Evolutionary conservation across 2,113 vertebrate genomes (phyloP).

Genomic region (Acrocephalus arundinaceus): DNA sequence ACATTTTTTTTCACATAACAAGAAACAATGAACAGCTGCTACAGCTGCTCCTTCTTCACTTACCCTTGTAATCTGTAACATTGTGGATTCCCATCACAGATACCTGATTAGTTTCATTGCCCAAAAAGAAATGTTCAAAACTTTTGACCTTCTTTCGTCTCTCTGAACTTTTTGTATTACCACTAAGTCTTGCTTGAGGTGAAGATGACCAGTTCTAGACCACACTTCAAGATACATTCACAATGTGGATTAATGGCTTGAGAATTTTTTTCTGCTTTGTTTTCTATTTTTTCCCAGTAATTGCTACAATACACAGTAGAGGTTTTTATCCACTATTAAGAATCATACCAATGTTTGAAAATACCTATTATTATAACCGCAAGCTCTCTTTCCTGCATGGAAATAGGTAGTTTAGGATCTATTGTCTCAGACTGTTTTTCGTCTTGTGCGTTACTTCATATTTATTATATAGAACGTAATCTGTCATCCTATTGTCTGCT

Average conservation of each 20-base stretch:
- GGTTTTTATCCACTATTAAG: not conserved
- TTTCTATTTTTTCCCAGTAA: not conserved
- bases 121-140: not conserved
- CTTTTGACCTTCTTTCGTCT: not conserved
- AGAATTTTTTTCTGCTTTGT: not conserved
- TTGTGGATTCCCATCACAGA: not conserved
- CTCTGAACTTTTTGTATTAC: not conserved
- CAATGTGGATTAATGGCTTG: not conserved
- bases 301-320: not conserved
- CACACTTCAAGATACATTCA: not conserved
- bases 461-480: not conserved
- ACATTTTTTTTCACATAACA: not conserved
- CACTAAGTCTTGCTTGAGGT: not conserved
- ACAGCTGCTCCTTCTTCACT: not conserved
- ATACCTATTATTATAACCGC: not conserved
- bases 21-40: not conserved
- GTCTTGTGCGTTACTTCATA: not conserved
- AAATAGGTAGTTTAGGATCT: not conserved
- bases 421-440: not conserved
- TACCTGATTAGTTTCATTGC: not conserved
- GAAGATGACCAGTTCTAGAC: not conserved
- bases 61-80: not conserved
- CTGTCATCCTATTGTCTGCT: not conserved
- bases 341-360: not conserved
- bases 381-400: not conserved